Evolutionary conservation across 2,797 vertebrate genomes (phyloP).

Genomic region (Ceyx erithaca): DNA sequence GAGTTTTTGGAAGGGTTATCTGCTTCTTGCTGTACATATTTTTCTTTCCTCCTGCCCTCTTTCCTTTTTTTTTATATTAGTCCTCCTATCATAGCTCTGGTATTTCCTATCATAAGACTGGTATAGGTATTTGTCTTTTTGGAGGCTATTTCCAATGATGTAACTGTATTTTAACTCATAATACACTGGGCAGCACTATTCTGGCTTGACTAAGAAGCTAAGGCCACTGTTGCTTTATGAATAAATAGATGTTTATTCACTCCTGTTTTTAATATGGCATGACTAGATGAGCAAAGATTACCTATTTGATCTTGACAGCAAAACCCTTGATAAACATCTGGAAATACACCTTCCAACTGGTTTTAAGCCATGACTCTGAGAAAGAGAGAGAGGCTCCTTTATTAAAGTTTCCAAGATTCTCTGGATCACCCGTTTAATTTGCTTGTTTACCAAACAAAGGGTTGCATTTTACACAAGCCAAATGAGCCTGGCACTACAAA

Average conservation of each 20-base stretch:
- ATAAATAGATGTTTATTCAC: constrained; percentile 6
- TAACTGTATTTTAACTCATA: constrained; percentile 1
- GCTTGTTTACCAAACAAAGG: constrained; percentile 77
- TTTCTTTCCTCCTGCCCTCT: not conserved
- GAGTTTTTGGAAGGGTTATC: not conserved
- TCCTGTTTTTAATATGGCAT: not conserved
- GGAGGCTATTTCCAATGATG: not conserved
- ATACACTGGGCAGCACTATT: not conserved
- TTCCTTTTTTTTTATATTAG: not conserved
- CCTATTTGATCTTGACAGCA: not conserved
- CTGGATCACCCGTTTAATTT: constrained; percentile 72
- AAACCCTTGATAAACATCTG: constrained; percentile 51
- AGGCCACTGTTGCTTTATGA: not conserved
- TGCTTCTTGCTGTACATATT: not conserved
- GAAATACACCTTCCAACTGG: constrained; percentile 30
- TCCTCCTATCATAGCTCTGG: not conserved
- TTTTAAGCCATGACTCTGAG: constrained; percentile 1
- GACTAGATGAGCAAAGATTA: not conserved
- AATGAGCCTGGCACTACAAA: constrained; percentile 73
- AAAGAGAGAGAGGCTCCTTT: constrained; percentile 54
- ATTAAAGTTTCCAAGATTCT: constrained; percentile 70
- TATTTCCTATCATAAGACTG: not conserved
- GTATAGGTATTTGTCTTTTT: not conserved
- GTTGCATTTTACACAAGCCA: constrained; percentile 72
- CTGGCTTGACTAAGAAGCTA: not conserved